Evolutionary conservation across 2,797 vertebrate species (phyloP), one percentile per base, ranked within the genome.

Genomic region (Pitangus sulphuratus): DNA sequence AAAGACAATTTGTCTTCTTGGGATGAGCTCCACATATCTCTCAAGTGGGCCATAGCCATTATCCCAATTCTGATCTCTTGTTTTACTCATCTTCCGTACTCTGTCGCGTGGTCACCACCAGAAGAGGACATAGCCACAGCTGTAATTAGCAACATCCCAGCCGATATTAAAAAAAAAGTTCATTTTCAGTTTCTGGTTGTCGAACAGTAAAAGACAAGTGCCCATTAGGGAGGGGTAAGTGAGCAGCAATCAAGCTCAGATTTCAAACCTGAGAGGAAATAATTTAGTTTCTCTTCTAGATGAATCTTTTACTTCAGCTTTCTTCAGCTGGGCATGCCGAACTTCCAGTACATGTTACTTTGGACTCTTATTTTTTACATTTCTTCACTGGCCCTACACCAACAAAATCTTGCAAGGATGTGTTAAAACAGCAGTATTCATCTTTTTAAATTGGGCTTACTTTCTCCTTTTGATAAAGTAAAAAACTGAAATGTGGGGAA

Each of bases 41-140:
- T 53, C 60, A 11, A 30, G n/a, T 7, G 47, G 17, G 31, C 33
- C 45, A 18, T 4, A 50, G n/a, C 6, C 2, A 16, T 11, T 61
- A 17, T 12, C 57, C 40, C 54, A 39, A 64, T 54, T 53, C 20
- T 54, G 20, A 26, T 37, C 11, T 21, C 54, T 20, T 3, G 3
- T 54, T 87, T 56, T 40, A 25, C 4, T 61, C 20, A 2, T 9
- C 39, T 87, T 51, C 58, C n/a, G 60, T 79, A 19, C 30, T 28
- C 0, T 57, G 14, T 82, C 0, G 0, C 45, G 25, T 8, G 8
- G 20, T 64, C 31, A 57, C 40, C 45, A 61, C 22, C 58, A 68
- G 57, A 91, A 68, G 31, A 40, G 33, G 13, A 71, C 37, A 19
- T 40, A 78, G 60, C 25, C 39, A 22, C 3, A 3, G 33, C 33